Conservation (phyloP, 1,140 invertebrate genomes). For the Rhagoletis zephyria region DNA sequence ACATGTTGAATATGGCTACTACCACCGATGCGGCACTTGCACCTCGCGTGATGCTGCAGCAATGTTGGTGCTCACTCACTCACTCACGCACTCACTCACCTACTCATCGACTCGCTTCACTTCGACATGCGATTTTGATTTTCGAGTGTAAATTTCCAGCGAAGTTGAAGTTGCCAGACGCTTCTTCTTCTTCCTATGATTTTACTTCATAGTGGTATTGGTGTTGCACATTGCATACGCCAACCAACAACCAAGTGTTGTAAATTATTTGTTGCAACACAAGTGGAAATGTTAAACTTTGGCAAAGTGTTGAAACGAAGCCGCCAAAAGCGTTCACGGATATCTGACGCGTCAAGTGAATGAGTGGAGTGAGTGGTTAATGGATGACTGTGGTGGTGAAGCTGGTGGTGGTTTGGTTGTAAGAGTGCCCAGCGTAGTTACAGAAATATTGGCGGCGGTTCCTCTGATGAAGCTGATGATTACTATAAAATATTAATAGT, state of each 20-base stretch:
- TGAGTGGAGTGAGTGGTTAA: constrained; percentile 22
- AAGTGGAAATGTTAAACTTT: constrained; percentile 12
- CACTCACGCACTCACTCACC: neutral
- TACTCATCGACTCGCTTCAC: constrained; percentile 20
- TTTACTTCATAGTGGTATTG: neutral
- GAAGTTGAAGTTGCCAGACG: neutral
- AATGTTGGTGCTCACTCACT: neutral
- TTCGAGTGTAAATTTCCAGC: constrained; percentile 28
- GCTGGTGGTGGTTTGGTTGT: neutral
- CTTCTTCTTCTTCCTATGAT: neutral
- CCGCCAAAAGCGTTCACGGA: constrained; percentile 41
- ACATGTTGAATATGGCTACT: constrained; percentile 14
- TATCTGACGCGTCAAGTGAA: constrained; percentile 39
- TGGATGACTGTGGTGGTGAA: neutral
- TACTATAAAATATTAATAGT: neutral
- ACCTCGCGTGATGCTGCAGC: neutral
- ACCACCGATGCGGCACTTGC: neutral
- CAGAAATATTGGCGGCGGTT: constrained; percentile 4
- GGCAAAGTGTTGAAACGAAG: constrained; percentile 34
- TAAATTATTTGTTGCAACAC: constrained; percentile 51
- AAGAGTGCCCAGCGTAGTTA: neutral
- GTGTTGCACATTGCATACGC: constrained; percentile 40
- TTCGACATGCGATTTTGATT: constrained; percentile 41
- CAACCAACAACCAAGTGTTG: constrained; percentile 53
- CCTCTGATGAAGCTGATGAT: constrained; percentile 2